phyloP scores from a whole-genome alignment of 1,140 invertebrate genomes.

The Drosophila orena region DNA sequence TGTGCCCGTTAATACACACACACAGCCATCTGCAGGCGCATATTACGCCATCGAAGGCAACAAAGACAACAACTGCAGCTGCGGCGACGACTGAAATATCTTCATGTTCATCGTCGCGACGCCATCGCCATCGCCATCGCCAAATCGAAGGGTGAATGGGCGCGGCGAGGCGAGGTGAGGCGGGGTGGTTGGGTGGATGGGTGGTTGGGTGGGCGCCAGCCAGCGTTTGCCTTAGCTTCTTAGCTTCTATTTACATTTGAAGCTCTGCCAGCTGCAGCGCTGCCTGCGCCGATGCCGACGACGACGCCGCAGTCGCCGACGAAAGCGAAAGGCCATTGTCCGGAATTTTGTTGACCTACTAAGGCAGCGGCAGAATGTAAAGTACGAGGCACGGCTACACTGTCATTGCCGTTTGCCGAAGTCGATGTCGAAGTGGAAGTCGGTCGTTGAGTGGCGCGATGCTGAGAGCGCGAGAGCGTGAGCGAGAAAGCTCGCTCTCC shows the following conservation, averaged over 20 bases:
- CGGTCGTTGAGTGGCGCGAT: not conserved
- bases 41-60: slow-evolving; percentile 68
- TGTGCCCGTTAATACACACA: slow-evolving; percentile 31
- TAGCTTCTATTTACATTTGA: slow-evolving; percentile 68
- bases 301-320: slow-evolving; percentile 62
- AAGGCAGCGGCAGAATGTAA: slow-evolving; percentile 80
- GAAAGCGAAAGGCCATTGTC: slow-evolving; percentile 85
- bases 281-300: slow-evolving; percentile 23
- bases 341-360: slow-evolving; percentile 85
- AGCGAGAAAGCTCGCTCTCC: slow-evolving; percentile 17
- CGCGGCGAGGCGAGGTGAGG: not conserved
- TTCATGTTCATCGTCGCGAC: slow-evolving; percentile 66
- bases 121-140: slow-evolving; percentile 50
- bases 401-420: slow-evolving; percentile 82
- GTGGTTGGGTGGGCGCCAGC: slow-evolving; percentile 8
- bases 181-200: not conserved
- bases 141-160: slow-evolving; percentile 30
- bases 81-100: slow-evolving; percentile 58
- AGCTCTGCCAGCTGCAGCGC: slow-evolving; percentile 38
- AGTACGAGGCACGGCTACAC: slow-evolving; percentile 73
- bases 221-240: slow-evolving; percentile 12
- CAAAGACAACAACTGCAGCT: slow-evolving; percentile 40
- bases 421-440: slow-evolving; percentile 7
- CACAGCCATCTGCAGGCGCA: slow-evolving; percentile 23
- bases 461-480: slow-evolving; percentile 16